Evolutionary conservation across 2,113 vertebrate species (phyloP).

Genomic region (Cyphomyrus discorhynchus): DNA sequence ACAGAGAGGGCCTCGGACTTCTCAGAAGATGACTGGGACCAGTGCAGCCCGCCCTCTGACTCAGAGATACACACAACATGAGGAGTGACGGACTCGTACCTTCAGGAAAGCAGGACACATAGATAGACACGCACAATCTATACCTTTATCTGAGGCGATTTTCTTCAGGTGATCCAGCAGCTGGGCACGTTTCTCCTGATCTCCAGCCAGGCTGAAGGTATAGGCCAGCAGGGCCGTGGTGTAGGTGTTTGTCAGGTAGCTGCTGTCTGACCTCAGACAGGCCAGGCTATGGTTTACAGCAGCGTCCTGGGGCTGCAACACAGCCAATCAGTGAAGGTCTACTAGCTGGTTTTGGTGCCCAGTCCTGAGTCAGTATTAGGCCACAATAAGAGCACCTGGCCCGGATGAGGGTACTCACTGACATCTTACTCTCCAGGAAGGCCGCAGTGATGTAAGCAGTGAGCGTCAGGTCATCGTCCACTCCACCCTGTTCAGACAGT

Average conservation of each 20-base stretch:
- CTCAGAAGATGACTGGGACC: neutral
- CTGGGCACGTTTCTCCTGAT: constrained; percentile 39
- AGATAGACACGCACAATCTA: neutral
- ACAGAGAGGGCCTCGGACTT: constrained; percentile 49
- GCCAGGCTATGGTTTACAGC: constrained; percentile 55
- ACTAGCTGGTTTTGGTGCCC: too few relatives aligned
- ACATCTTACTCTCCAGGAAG: constrained; percentile 54
- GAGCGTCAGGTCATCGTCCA: constrained; percentile 66
- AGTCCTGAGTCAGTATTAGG: neutral
- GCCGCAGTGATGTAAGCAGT: constrained; percentile 63
- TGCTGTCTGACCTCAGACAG: constrained; percentile 52
- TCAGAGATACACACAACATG: neutral
- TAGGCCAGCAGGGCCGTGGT: constrained; percentile 72
- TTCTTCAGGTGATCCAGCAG: constrained; percentile 45
- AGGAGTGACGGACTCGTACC: neutral
- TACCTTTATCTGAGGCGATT: neutral
- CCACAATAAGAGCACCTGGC: neutral
- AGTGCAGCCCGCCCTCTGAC: neutral
- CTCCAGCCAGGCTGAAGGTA: constrained; percentile 69
- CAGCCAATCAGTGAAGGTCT: neutral
- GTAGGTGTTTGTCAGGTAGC: constrained; percentile 52
- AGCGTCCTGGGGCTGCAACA: neutral
- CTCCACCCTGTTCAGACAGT: constrained; percentile 59
- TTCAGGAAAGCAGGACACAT: neutral
- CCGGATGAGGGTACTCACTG: constrained; percentile 35